Evolutionary conservation across 1,140 invertebrate genomes (phyloP).

Genomic region (Bicyclus anynana): DNA sequence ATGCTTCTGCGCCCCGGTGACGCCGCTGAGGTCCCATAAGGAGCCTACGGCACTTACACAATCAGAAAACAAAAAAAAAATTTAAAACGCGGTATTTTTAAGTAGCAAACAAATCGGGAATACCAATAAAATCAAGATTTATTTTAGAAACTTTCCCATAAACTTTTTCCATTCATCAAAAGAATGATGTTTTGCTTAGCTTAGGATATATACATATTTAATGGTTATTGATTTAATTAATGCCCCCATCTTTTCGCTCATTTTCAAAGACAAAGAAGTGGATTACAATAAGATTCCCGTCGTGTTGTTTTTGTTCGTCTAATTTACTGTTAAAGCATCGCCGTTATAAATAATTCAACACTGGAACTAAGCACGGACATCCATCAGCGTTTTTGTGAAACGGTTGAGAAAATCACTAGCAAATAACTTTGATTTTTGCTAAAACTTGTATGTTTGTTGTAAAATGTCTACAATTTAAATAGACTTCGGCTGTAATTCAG

Average conservation of each 20-base stretch:
- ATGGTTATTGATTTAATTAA: constrained; percentile 18
- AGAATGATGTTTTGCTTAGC: too few species aligned
- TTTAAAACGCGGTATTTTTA: too few species aligned
- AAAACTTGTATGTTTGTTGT: background rate
- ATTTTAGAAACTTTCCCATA: too few species aligned
- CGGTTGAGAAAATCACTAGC: constrained; percentile 18
- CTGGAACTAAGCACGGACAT: constrained; percentile 37
- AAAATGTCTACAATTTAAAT: too few species aligned
- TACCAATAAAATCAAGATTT: too few species aligned
- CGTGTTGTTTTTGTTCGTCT: constrained; percentile 51
- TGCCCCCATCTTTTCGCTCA: constrained; percentile 7
- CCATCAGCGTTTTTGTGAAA: constrained; percentile 46
- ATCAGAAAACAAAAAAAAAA: too few species aligned
- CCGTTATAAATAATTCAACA: constrained; percentile 70
- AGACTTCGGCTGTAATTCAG: too few species aligned
- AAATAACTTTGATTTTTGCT: background rate
- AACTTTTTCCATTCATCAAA: too few species aligned
- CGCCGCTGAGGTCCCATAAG: too few species aligned
- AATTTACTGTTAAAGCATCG: constrained; percentile 59
- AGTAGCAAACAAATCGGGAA: too few species aligned
- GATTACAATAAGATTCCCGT: constrained; percentile 40
- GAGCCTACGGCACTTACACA: too few species aligned
- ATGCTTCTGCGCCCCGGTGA: too few species aligned
- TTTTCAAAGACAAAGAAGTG: constrained; percentile 30
- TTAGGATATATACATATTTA: constrained; percentile 4